These are phyloP conservation scores for Fregata magnificens DNA, from an alignment of 2,113 vertebrate genomes.

Conservation along the genomic window DNA sequence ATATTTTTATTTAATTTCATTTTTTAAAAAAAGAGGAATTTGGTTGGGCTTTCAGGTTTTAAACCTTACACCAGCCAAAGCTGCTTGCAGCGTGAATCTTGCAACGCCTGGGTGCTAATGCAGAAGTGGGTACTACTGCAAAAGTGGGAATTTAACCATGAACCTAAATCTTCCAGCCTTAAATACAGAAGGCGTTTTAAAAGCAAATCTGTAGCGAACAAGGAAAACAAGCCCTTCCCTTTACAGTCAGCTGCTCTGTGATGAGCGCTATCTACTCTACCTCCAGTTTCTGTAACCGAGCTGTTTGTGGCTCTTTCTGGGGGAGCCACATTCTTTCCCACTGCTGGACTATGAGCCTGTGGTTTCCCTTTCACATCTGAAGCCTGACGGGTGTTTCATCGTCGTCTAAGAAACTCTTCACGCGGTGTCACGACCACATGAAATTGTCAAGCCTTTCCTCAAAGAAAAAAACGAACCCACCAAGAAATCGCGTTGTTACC, in stretches of 20 bases:
- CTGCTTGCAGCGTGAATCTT: background rate
- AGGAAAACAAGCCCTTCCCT: background rate
- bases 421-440: fast-evolving
- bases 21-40: background rate
- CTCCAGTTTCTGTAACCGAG: background rate
- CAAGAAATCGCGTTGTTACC: background rate
- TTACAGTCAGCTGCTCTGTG: background rate
- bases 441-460: too few relatives aligned
- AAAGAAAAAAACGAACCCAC: background rate
- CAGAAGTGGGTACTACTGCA: background rate
- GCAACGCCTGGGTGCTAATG: background rate
- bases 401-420: background rate
- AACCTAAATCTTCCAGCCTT: background rate
- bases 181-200: background rate
- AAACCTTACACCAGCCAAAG: background rate
- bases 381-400: background rate
- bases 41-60: background rate
- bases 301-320: background rate
- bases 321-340: background rate
- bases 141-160: background rate
- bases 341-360: background rate
- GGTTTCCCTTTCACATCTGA: background rate
- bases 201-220: background rate
- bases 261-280: background rate
- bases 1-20: background rate